phyloP scores from a whole-genome alignment of 2,888 invertebrate genomes.

The Chloroclysta siterata region DNA sequence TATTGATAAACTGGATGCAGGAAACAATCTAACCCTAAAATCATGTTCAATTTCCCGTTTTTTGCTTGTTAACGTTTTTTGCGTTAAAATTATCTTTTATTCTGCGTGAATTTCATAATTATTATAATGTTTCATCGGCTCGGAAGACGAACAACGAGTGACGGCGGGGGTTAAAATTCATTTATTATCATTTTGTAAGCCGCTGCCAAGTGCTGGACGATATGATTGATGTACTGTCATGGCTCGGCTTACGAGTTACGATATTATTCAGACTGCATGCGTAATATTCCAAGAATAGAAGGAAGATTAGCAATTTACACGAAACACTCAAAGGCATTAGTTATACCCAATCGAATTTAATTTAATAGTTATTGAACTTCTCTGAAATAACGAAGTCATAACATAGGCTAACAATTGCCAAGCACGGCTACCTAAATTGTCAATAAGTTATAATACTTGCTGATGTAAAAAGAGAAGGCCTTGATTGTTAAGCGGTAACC shows the following conservation, averaged over 20 bases:
- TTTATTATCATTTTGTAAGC: slow-evolving; percentile 62
- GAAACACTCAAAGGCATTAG: slow-evolving; percentile 9
- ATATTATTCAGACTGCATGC: slow-evolving; percentile 48
- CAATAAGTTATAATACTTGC: too few species aligned
- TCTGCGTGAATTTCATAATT: slow-evolving; percentile 23
- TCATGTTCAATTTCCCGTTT: too few species aligned
- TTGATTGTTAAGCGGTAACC: too few species aligned
- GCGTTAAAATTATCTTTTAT: background rate
- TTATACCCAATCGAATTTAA: slow-evolving; percentile 2
- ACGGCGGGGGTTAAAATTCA: slow-evolving; percentile 57
- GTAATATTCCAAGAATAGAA: slow-evolving; percentile 39
- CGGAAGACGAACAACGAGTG: slow-evolving; percentile 32
- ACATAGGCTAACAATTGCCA: too few species aligned
- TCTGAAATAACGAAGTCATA: too few species aligned
- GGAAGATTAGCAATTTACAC: slow-evolving; percentile 24
- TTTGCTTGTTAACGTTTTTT: too few species aligned
- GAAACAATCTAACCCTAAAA: too few species aligned
- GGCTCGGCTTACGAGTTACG: slow-evolving; percentile 44
- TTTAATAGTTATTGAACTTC: background rate
- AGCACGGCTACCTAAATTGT: too few species aligned
- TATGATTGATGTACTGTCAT: slow-evolving; percentile 62
- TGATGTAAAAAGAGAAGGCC: too few species aligned
- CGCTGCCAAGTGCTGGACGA: slow-evolving; percentile 58
- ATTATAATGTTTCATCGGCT: slow-evolving; percentile 30
- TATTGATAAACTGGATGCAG: too few species aligned